Percentiles rank a stretch among this genome's conserved stretches.
Evolutionary conservation across 2,113 vertebrate genomes (phyloP).

Genomic region (Corythaixoides concolor): DNA sequence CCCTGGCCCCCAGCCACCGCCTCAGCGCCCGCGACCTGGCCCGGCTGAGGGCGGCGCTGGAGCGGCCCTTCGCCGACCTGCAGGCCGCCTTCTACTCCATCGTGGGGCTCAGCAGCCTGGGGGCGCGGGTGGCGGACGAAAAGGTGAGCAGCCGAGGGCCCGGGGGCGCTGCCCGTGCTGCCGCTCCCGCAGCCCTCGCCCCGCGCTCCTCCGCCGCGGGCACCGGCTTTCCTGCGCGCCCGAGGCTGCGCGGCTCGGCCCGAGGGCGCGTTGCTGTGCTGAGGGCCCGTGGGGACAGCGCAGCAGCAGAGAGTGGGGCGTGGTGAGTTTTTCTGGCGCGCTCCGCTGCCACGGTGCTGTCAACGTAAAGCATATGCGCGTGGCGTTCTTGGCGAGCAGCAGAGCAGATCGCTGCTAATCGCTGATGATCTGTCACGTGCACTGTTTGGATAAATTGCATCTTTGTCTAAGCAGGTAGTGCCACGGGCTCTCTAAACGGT

Average conservation of each 20-base stretch:
- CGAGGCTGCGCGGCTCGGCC: not conserved
- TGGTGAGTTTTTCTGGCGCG: no score
- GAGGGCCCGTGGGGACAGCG: not conserved
- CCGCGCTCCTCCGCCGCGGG: not conserved
- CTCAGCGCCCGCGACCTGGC: conserved; percentile 85
- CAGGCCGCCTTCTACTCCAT: conserved; percentile 88
- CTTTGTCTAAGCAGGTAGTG: not conserved
- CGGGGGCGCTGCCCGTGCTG: no score
- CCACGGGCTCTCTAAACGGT: not conserved
- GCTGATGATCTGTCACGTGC: fast-evolving
- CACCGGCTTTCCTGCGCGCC: no score
- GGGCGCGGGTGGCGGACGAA: conserved; percentile 78
- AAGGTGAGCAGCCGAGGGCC: conserved; percentile 70
- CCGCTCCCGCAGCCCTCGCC: not conserved
- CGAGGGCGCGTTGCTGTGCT: fast-evolving
- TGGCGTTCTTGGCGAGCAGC: fast-evolving
- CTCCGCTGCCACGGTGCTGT: no score
- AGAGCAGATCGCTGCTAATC: fast-evolving
- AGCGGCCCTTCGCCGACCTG: conserved; percentile 81
- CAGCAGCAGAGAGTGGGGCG: fast-evolving
- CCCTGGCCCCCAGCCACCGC: conserved; percentile 86
- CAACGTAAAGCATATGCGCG: fast-evolving
- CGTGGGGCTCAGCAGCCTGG: conserved; percentile 84
- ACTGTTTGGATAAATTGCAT: fast-evolving
- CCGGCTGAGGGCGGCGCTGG: conserved; percentile 82